These are phyloP conservation scores for Cabera pusaria DNA, from an alignment of 2,888 invertebrate species.

Conservation along the genomic window DNA sequence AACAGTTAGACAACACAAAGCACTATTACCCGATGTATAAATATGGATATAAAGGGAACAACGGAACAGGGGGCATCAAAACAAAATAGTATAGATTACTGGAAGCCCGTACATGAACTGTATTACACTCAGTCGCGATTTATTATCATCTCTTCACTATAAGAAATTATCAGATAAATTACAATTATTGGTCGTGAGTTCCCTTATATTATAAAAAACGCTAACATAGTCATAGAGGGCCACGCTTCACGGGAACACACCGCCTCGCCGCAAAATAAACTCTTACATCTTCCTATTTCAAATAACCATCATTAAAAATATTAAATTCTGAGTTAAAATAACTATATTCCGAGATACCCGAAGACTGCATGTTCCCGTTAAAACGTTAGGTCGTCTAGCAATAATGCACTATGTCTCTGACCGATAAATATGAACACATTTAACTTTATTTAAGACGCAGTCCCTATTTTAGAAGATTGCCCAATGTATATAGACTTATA, in stretches of 20 bases:
- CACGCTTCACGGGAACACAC: slow-evolving; percentile 45
- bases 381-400: slow-evolving; percentile 12
- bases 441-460: too few relatives aligned
- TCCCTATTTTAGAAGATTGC: too few relatives aligned
- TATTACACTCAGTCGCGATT: slow-evolving; percentile 75
- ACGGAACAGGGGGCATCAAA: slow-evolving; percentile 52
- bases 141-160: slow-evolving; percentile 70
- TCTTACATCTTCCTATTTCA: slow-evolving; percentile 15
- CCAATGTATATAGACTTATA: too few relatives aligned
- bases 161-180: slow-evolving; percentile 75
- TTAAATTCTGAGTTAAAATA: slow-evolving; percentile 24
- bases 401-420: too few relatives aligned
- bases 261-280: slow-evolving; percentile 32
- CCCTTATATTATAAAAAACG: slow-evolving; percentile 57
- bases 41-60: slow-evolving; percentile 24
- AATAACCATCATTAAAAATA: slow-evolving; percentile 25
- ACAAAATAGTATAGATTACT: slow-evolving; percentile 68
- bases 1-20: too few relatives aligned
- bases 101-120: slow-evolving; percentile 81
- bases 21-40: slow-evolving; percentile 1
- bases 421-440: too few relatives aligned
- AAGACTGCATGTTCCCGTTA: slow-evolving; percentile 17
- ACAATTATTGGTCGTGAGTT: slow-evolving; percentile 83
- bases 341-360: slow-evolving; percentile 24
- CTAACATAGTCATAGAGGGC: slow-evolving; percentile 65